phyloP scores from a whole-genome alignment of 2,888 invertebrate genomes.

The Pristionchus exspectatus region DNA sequence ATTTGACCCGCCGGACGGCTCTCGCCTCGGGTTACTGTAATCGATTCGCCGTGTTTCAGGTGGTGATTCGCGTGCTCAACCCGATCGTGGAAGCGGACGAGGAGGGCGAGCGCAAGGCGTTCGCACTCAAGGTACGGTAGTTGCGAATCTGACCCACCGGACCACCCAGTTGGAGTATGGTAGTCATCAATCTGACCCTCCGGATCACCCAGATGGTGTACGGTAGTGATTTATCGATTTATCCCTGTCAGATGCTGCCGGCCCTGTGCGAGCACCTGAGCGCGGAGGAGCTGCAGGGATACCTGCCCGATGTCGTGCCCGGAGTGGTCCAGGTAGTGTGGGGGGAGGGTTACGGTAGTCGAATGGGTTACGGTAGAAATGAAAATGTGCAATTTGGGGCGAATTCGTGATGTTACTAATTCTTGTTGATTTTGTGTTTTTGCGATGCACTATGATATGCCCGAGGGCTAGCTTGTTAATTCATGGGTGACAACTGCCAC shows the following conservation, averaged over 20 bases:
- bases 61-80: slow-evolving; percentile 49
- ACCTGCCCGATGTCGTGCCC: slow-evolving; percentile 89
- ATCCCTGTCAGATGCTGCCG: slow-evolving; percentile 84
- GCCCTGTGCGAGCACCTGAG: slow-evolving; percentile 87
- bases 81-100: slow-evolving; percentile 44
- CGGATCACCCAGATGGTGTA: background rate
- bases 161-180: background rate
- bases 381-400: too few species aligned
- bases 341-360: background rate
- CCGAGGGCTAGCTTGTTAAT: background rate
- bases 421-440: too few species aligned
- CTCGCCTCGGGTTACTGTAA: background rate
- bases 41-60: background rate
- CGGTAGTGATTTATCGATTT: slow-evolving; percentile 83
- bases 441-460: background rate
- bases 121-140: slow-evolving; percentile 33
- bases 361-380: background rate
- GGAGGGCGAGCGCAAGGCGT: slow-evolving; percentile 43
- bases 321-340: slow-evolving; percentile 88
- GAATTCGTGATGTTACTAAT: too few species aligned
- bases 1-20: background rate
- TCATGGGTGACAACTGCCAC: too few species aligned
- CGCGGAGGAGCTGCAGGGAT: slow-evolving; percentile 82
- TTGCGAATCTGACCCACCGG: background rate
- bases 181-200: slow-evolving; percentile 82